These are phyloP conservation scores for Ceratina calcarata DNA, from an alignment of 1,140 invertebrate genomes.

Conservation along the genomic window DNA sequence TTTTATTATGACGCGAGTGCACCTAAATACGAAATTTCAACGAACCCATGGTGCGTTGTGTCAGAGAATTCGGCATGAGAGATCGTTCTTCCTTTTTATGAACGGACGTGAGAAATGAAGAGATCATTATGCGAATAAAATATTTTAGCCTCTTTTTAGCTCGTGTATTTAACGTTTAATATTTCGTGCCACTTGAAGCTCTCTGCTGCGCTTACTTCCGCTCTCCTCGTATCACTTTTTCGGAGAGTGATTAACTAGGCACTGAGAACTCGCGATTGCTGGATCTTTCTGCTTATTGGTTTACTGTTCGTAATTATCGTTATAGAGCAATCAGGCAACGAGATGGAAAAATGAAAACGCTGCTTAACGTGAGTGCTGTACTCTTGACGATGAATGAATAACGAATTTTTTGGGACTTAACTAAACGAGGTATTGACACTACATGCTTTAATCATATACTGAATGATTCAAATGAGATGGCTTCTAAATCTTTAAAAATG, in stretches of 20 bases:
- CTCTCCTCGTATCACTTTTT: neutral
- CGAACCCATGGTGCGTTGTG: too few relatives aligned
- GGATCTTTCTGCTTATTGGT: neutral
- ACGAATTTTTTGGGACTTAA: neutral
- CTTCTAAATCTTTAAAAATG: too few relatives aligned
- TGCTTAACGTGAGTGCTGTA: neutral
- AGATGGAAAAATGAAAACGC: neutral
- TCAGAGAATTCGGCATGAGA: neutral
- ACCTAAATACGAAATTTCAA: neutral
- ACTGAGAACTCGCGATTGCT: neutral
- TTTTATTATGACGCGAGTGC: slow-evolving; percentile 21
- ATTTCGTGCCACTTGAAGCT: slow-evolving; percentile 7
- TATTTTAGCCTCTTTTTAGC: neutral
- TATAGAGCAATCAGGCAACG: neutral
- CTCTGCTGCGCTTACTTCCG: neutral
- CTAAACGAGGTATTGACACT: too few relatives aligned
- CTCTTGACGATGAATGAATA: neutral
- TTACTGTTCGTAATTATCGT: neutral
- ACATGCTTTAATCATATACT: too few relatives aligned
- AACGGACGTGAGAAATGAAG: slow-evolving; percentile 16
- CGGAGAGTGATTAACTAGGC: slow-evolving; percentile 10
- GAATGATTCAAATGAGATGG: too few relatives aligned
- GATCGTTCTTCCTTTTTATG: neutral
- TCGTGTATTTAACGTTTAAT: slow-evolving; percentile 13
- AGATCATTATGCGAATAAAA: slow-evolving; percentile 33